Percentiles rank a stretch among this genome's conserved stretches.
Evolutionary conservation across 2,797 vertebrate species (phyloP).

Genomic region (Moxostoma hubbsi): DNA sequence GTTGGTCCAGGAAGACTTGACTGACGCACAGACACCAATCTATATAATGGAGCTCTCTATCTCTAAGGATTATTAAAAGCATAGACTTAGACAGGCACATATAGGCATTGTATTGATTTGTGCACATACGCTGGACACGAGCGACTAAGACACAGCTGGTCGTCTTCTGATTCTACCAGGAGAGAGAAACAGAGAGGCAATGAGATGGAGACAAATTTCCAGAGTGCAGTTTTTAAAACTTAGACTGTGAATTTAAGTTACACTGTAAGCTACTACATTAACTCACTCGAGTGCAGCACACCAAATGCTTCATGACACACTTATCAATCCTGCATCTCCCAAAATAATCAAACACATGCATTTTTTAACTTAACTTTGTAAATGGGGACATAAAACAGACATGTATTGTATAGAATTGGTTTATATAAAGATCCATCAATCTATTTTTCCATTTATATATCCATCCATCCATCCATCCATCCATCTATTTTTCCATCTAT

Average conservation of each 20-base stretch:
- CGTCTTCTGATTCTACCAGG: slow-evolving; percentile 25
- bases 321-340: slow-evolving; percentile 30
- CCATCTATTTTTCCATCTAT: too few species aligned
- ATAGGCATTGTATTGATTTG: slow-evolving; percentile 44
- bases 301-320: slow-evolving; percentile 63
- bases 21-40: slow-evolving; percentile 16
- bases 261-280: slow-evolving; percentile 15
- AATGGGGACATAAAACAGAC: background rate
- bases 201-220: background rate
- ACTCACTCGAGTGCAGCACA: slow-evolving; percentile 46
- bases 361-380: too few species aligned
- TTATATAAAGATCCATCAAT: too few species aligned
- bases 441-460: too few species aligned
- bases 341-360: slow-evolving; percentile 45
- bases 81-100: slow-evolving; percentile 19
- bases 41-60: slow-evolving; percentile 43
- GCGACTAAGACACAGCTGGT: slow-evolving; percentile 25
- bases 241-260: slow-evolving; percentile 29
- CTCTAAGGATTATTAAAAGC: slow-evolving; percentile 35
- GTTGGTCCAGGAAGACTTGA: background rate
- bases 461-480: too few species aligned
- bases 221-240: slow-evolving; percentile 7
- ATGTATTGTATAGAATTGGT: too few species aligned
- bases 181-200: background rate
- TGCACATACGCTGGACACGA: slow-evolving; percentile 24